Percentiles rank a stretch among this genome's conserved stretches.
phyloP scores from a whole-genome alignment of 2,113 vertebrate species.

The Tiliqua scincoides region DNA sequence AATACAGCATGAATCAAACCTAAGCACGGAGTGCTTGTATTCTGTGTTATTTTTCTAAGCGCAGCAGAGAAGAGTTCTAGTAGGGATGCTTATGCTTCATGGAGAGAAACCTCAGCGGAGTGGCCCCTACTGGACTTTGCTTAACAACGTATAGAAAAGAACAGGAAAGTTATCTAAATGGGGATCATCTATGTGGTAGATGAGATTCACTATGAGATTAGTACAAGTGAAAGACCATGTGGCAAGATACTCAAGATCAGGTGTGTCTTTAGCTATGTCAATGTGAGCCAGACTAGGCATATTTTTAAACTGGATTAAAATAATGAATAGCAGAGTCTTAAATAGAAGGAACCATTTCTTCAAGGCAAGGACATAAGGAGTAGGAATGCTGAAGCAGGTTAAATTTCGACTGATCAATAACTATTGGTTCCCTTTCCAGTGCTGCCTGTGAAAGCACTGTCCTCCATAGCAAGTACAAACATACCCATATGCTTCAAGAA shows the following conservation, averaged over 20 bases:
- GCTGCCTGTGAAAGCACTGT: not conserved
- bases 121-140: too few species aligned
- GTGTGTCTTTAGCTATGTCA: not conserved
- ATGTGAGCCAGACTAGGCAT: conserved; percentile 27
- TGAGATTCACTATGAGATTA: not conserved
- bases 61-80: too few species aligned
- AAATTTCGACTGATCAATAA: not conserved
- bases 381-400: conserved; percentile 69
- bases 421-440: not conserved
- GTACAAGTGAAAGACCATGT: not conserved
- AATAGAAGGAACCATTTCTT: not conserved
- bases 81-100: too few species aligned
- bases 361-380: conserved; percentile 34
- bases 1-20: too few species aligned
- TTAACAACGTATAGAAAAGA: too few species aligned
- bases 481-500: conserved; percentile 65
- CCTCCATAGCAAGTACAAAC: conserved; percentile 34
- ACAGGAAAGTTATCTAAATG: too few species aligned
- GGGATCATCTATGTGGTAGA: too few species aligned
- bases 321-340: not conserved
- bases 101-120: too few species aligned
- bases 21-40: too few species aligned
- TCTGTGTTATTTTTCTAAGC: too few species aligned
- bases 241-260: not conserved
- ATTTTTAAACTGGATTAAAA: conserved; percentile 14